Evolutionary conservation across 2,888 invertebrate species (phyloP), one percentile per base, ranked within the genome.

Genomic region (Dynastes tityus): DNA sequence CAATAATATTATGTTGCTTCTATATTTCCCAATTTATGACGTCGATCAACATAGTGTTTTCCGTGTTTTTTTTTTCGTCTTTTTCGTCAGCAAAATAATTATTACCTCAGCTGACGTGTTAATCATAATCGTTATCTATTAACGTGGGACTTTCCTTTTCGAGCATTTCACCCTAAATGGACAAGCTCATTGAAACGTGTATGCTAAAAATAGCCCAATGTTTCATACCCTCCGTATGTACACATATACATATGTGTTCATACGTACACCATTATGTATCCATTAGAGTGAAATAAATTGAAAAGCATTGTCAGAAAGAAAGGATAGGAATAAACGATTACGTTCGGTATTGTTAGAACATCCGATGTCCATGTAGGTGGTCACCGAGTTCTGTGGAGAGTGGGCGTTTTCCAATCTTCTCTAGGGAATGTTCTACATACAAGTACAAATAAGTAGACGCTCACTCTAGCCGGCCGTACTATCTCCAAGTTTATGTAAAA

Each of bases 261-360:
- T 45, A 45, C 45, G 45, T 11, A 45, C 45, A 45, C 45, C 29
- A 53, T 51, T 51, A 68, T 68, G 13, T 51, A 29, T 68, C 51
- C 29, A 68, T 68, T 68, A 68, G 29, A 27, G 13, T 22, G 29
- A 65, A 65, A 65, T 67, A 76, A 76, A 76, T 76, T 76, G 65
- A 55, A 76, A 76, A 67, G 58, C 53, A 49, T 65, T 76, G 65
- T 76, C 49, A n/a, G 49, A 53, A n/a, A 13, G 49, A 65, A 22
- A 11, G 55, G 76, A 65, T 64, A 40, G 32, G 74, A 74, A 55
- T 65, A 53, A 64, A 53, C 51, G 53, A 76, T 76, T 67, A 63
- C 65, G 16, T 65, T 61, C 45, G 65, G 65, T 45, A 76, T 76
- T 76, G 76, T 76, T 76, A 37, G 67, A 67, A 51, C 55, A 53